phyloP scores from a whole-genome alignment of 2,113 vertebrate species.

The Turdus rufiventris region DNA sequence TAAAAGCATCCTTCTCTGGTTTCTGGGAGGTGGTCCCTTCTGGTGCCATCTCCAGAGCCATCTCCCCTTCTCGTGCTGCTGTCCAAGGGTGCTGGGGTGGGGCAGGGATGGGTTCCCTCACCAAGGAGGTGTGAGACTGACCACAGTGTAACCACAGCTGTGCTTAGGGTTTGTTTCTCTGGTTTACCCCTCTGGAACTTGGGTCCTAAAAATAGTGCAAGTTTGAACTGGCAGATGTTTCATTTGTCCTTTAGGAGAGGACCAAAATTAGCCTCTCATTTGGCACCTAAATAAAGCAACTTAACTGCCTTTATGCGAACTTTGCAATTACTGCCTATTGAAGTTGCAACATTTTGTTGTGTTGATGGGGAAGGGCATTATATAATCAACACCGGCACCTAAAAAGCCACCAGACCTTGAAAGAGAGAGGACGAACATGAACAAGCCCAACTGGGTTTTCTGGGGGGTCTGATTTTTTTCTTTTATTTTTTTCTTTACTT shows the following conservation, averaged over 20 bases:
- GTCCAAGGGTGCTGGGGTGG: not conserved
- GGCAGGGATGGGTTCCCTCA: not conserved
- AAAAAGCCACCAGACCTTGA: not conserved
- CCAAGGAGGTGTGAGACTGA: not conserved
- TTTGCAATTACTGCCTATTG: conserved; percentile 60
- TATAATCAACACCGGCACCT: not conserved
- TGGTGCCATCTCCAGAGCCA: not conserved
- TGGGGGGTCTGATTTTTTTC: not conserved
- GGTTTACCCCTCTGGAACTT: conserved; percentile 33
- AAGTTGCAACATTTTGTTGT: conserved; percentile 18
- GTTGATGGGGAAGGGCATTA: conserved; percentile 4
- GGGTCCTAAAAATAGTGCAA: conserved; percentile 70
- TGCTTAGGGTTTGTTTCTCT: not conserved
- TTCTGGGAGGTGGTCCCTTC: not conserved
- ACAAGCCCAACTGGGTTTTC: not conserved
- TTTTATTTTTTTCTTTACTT: not conserved
- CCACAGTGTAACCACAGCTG: not conserved
- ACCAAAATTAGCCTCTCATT: conserved; percentile 75
- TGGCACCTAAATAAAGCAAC: conserved; percentile 75
- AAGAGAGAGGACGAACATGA: not conserved
- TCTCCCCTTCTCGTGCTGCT: not conserved
- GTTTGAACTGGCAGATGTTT: conserved; percentile 75
- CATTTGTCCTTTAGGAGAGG: conserved; percentile 71
- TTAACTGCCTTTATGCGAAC: conserved; percentile 56
- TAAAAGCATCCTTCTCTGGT: not conserved